Base-by-base conservation (phyloP, 2,797 vertebrate species). In the Sandelia bainsii region DNA sequence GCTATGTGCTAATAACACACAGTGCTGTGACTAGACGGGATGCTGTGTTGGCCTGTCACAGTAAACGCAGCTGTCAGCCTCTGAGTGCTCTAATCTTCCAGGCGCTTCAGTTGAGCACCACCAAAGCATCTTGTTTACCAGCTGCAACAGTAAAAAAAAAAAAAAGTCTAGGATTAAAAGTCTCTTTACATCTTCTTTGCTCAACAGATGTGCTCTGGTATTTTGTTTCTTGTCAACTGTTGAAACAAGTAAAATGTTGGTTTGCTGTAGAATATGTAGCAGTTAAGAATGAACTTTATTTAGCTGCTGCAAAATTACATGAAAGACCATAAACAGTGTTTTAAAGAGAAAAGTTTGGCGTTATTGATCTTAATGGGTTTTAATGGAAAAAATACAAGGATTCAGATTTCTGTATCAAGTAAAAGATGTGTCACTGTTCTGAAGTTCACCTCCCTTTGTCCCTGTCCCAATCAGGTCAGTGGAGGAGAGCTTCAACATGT, bases 401-500 rank as follows among this genome's bases (percentile, higher is more conserved):
- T 58, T 62, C 10, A 48, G 3, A 27, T 53, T 71, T 23, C 19
- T 6, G 19, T 59, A 22, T 56, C 0, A 1, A 39, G 37, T 45
- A 17, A 45, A 19, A 17, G 22, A 0, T 3, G 37, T 14, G 7
- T 37, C 17, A 23, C 10, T 50, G 12, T 22, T 50, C 22, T 46
- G 19, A 56, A 13, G 11, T 52, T 29, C 11, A 60, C 37, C 34
- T n/a, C 20, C 8, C 3, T 27, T 39, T 67, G 1, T 20, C 12
- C 11, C 45, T 48, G 11, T 69, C 64, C 60, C 2, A 5, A 11
- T 27, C 75, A 99, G 98, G 97, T 99, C 98, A 19, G 93, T 97
- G 77, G 98, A 99, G 89, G 98, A 99, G 93, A 99, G 97, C 91
- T 99, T 99, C 93, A 99, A 99, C 92, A 95, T 99, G 93, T 99